Conservation (phyloP, 1,140 invertebrate genomes). For the Chrysopa pallens region DNA sequence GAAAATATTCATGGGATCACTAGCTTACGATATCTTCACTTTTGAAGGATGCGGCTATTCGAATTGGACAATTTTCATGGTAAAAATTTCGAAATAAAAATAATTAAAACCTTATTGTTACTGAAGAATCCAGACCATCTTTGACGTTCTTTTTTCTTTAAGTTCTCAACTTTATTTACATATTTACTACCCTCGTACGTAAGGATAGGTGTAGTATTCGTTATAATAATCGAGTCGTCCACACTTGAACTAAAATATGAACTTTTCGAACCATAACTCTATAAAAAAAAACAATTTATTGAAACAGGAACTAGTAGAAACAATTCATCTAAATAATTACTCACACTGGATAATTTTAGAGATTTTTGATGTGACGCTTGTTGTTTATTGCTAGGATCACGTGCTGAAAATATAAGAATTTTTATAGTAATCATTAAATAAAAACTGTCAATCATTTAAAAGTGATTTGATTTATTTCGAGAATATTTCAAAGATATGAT, state of each 20-base stretch:
- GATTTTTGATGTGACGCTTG: not conserved
- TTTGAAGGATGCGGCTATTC: too few relatives aligned
- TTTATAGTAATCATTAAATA: too few relatives aligned
- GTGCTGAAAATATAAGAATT: conserved; percentile 11
- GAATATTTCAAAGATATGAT: too few relatives aligned
- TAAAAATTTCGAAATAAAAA: not conserved
- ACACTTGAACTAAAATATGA: conserved; percentile 43
- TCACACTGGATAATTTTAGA: conserved; percentile 7
- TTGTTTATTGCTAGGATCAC: conserved; percentile 18
- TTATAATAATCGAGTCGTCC: conserved; percentile 31
- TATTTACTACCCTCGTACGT: too few relatives aligned
- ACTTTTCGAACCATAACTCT: conserved; percentile 31
- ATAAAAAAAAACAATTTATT: not conserved
- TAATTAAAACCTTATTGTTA: conserved; percentile 28
- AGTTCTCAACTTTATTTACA: conserved; percentile 10
- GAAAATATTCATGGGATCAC: too few relatives aligned
- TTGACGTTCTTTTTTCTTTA: conserved; percentile 34
- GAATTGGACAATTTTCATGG: not conserved
- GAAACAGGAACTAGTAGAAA: too few relatives aligned
- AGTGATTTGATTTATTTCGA: too few relatives aligned
- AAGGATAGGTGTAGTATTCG: conserved; percentile 12
- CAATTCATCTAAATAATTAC: conserved; percentile 1
- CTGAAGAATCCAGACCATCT: conserved; percentile 50
- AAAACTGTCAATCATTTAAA: too few relatives aligned
- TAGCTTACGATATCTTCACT: too few relatives aligned